Evolutionary conservation across 2,888 invertebrate genomes (phyloP).

Genomic region (Morpho helenor): DNA sequence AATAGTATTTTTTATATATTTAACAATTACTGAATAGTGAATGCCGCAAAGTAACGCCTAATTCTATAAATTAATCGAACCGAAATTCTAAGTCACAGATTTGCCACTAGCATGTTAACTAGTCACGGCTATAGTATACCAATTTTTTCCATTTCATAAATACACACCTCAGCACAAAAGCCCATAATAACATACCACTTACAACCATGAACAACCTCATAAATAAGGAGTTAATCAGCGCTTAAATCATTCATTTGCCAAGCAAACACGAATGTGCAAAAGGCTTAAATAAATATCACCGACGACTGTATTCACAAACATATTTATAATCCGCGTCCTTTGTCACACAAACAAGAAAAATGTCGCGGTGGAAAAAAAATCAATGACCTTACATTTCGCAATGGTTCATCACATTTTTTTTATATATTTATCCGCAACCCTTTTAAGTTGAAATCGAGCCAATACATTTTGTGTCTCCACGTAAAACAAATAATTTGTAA

Average conservation of each 20-base stretch:
- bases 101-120: too few species aligned
- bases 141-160: background rate
- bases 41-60: too few species aligned
- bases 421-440: slow-evolving; percentile 69
- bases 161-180: slow-evolving; percentile 15
- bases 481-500: slow-evolving; percentile 80
- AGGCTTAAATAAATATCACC: slow-evolving; percentile 52
- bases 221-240: slow-evolving; percentile 49
- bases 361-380: slow-evolving; percentile 39
- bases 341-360: slow-evolving; percentile 62
- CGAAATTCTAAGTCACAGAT: too few species aligned
- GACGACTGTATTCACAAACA: slow-evolving; percentile 52
- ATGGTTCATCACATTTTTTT: slow-evolving; percentile 62
- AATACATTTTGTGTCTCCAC: slow-evolving; percentile 72
- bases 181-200: slow-evolving; percentile 30
- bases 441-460: slow-evolving; percentile 74
- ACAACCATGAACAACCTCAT: slow-evolving; percentile 27
- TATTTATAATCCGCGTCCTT: slow-evolving; percentile 55
- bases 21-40: too few species aligned
- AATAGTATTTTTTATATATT: too few species aligned
- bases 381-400: slow-evolving; percentile 51
- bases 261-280: slow-evolving; percentile 44
- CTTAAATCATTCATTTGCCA: slow-evolving; percentile 63
- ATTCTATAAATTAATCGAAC: too few species aligned
- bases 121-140: too few species aligned